These are phyloP conservation scores for Polypterus senegalus DNA, from an alignment of 2,113 vertebrate species.

Conservation along the genomic window DNA sequence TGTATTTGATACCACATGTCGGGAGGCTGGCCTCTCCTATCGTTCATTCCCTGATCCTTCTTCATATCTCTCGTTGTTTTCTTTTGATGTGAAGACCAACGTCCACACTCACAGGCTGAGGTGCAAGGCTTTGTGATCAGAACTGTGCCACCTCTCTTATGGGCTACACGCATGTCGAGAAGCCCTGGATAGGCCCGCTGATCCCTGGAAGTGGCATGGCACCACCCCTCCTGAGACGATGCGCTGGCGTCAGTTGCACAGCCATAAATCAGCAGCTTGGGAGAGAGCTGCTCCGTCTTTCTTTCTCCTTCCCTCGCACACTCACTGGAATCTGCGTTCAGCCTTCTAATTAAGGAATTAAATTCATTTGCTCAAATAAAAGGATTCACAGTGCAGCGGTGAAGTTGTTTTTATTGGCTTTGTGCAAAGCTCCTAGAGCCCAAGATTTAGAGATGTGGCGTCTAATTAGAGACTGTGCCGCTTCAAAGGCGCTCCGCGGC, in stretches of 20 bases:
- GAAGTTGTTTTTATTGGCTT: constrained; percentile 40
- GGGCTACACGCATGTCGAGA: too few relatives aligned
- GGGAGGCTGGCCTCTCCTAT: too few relatives aligned
- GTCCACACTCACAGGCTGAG: too few relatives aligned
- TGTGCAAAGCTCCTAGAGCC: constrained; percentile 21
- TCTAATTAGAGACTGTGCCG: constrained; percentile 38
- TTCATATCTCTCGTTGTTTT: too few relatives aligned
- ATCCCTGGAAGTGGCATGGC: too few relatives aligned
- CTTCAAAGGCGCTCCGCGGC: constrained; percentile 45
- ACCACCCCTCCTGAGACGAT: too few relatives aligned
- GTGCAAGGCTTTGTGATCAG: too few relatives aligned
- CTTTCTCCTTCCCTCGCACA: not conserved
- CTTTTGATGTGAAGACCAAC: too few relatives aligned
- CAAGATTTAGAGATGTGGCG: constrained; percentile 40
- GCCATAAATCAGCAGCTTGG: constrained; percentile 33
- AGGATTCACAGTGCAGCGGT: constrained; percentile 29
- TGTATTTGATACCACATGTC: too few relatives aligned
- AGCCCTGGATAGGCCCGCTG: too few relatives aligned
- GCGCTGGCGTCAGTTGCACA: constrained; percentile 16
- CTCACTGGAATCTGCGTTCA: constrained; percentile 11
- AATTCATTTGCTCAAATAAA: constrained; percentile 30
- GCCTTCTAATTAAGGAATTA: constrained; percentile 31
- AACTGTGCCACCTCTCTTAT: too few relatives aligned
- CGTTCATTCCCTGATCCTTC: too few relatives aligned
- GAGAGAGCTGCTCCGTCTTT: constrained; percentile 9